Percentiles rank a stretch among this genome's conserved stretches.
phyloP scores from a whole-genome alignment of 2,797 vertebrate genomes.

The Microcaecilia unicolor region DNA sequence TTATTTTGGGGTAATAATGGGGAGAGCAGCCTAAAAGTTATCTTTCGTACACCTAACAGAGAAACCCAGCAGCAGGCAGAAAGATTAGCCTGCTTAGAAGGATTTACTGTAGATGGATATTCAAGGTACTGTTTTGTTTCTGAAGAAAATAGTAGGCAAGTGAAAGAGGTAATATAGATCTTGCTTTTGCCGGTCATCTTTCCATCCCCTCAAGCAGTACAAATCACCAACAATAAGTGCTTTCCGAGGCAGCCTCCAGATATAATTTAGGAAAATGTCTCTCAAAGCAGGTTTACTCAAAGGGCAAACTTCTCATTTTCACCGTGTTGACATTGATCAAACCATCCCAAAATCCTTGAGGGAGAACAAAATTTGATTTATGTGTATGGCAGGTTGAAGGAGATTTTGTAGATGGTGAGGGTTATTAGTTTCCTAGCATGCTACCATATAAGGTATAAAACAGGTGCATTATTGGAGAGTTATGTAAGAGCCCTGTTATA shows the following conservation, averaged over 20 bases:
- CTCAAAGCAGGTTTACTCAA: conserved; percentile 36
- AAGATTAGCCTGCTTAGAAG: too few species aligned
- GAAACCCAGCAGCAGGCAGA: too few species aligned
- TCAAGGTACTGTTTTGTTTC: too few species aligned
- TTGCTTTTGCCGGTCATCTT: conserved; percentile 18
- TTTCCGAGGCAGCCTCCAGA: conserved; percentile 1
- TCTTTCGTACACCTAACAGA: too few species aligned
- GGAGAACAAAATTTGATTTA: conserved; percentile 30
- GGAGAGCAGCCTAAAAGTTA: too few species aligned
- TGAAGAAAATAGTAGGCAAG: too few species aligned
- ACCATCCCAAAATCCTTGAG: conserved; percentile 27
- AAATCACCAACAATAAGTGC: conserved; percentile 16
- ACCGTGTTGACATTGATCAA: conserved; percentile 21
- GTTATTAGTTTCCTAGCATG: conserved; percentile 1
- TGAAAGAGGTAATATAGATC: too few species aligned
- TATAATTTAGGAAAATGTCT: conserved; percentile 28
- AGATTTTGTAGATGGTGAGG: neutral
- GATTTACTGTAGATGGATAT: too few species aligned
- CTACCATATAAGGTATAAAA: neutral
- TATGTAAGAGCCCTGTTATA: too few species aligned
- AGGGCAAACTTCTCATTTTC: conserved; percentile 44
- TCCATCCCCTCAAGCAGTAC: conserved; percentile 14
- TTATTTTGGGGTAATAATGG: too few species aligned
- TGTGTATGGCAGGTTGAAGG: conserved; percentile 22
- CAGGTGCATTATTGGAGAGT: too few species aligned